Evolutionary conservation across 2,888 invertebrate species (phyloP), one percentile per base, ranked within the genome.

Genomic region (Gandaritis pyraliata): DNA sequence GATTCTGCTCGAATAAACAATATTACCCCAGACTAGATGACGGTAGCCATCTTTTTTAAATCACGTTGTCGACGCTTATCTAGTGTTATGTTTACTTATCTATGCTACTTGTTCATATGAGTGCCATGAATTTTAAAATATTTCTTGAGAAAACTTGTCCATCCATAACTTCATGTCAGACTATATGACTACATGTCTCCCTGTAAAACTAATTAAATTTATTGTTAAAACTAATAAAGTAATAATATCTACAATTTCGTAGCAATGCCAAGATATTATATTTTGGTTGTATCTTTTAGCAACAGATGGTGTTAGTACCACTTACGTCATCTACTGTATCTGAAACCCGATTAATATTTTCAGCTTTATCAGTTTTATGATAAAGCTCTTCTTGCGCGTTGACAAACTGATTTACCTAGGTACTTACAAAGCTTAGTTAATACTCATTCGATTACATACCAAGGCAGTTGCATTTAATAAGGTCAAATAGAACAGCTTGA

Each of bases 61-160:
- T 78, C 77, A 73, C 75, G 79, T 73, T 85, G 86, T 87, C 85
- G 75, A 68, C 73, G 71, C 79, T 85, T 85, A 85, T 81, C 82
- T 76, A 70, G 68, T 70, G 69, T 66, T 60, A 59, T 87, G 83
- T 88, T 85, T 85, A 86, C 80, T 77, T 80, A 81, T 77, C 74
- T 77, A 76, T 72, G 75, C 75, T 50, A 11, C 38, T 58, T 58
- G 79, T 79, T 79, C 78, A 70, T 64, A 65, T 77, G 78, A 75
- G 69, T 79, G 77, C 79, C 77, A 64, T 52, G 48, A 45, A 71
- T 72, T 73, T 71, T 71, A 54, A 66, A 65, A 69, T 67, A 66
- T 64, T 65, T 55, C 60, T 51, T 59, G 51, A 66, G 58, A 61
- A 64, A 69, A 68, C 61, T 60, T n/a, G n/a, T 59, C 50, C 30